phyloP scores from a whole-genome alignment of 2,888 invertebrate genomes.

The Drosophila colorata region DNA sequence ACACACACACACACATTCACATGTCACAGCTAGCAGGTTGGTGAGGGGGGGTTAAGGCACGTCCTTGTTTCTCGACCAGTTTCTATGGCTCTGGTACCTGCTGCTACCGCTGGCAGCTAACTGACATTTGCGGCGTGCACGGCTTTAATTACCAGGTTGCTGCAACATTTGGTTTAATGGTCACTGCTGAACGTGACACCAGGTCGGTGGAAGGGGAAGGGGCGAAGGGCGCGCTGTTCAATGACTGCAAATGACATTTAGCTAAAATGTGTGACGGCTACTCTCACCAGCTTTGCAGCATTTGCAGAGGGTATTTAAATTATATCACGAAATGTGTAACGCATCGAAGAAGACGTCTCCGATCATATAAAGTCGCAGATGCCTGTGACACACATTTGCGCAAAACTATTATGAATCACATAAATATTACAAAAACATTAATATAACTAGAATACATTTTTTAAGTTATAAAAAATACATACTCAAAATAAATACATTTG shows the following conservation, averaged over 20 bases:
- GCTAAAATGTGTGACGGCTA: constrained; percentile 6
- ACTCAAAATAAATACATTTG: too few species aligned
- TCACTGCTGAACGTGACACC: constrained; percentile 37
- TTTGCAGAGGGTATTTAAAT: too few species aligned
- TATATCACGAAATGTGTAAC: too few species aligned
- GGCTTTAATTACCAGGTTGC: constrained; percentile 68
- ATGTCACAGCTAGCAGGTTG: background rate
- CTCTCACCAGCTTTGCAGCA: background rate
- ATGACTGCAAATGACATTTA: constrained; percentile 27
- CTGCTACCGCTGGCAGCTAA: constrained; percentile 38
- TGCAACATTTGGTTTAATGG: constrained; percentile 65
- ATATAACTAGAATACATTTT: too few species aligned
- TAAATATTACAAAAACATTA: too few species aligned
- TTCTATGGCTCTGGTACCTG: constrained; percentile 17
- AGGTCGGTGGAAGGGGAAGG: too few species aligned
- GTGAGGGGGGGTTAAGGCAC: constrained; percentile 5
- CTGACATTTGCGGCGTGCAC: constrained; percentile 58
- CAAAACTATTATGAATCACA: too few species aligned
- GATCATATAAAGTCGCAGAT: too few species aligned
- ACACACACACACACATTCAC: constrained; percentile 22
- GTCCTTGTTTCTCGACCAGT: constrained; percentile 12
- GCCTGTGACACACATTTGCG: too few species aligned
- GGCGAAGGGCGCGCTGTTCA: background rate
- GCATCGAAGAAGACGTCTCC: too few species aligned
- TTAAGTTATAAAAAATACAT: too few species aligned